A percentile compares a stretch with the other conserved stretches of the same genome.
These are phyloP conservation scores for Phalloptychus januarius DNA, from an alignment of 2,797 vertebrate genomes.

Conservation along the genomic window DNA sequence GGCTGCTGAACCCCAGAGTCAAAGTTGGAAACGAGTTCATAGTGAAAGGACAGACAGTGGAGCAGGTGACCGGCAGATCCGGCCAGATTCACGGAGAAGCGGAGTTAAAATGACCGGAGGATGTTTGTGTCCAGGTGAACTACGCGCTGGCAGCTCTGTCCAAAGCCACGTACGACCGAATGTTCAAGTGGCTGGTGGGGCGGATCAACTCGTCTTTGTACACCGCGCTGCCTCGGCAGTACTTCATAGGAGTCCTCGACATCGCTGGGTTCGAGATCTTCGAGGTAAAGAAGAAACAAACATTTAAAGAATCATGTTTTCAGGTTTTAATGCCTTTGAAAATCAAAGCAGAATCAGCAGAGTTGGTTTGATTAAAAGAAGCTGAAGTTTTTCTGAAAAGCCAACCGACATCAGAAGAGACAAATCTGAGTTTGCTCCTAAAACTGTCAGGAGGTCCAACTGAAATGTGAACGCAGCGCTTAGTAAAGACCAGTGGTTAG, in stretches of 20 bases:
- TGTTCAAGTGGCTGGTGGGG: slow-evolving; percentile 94
- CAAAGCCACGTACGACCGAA: slow-evolving; percentile 92
- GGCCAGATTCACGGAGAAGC: neutral
- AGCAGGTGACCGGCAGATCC: slow-evolving; percentile 84
- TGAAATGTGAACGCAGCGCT: too few species aligned
- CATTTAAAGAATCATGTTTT: neutral
- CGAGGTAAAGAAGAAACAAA: slow-evolving; percentile 69
- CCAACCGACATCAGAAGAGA: too few species aligned
- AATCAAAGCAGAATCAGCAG: neutral
- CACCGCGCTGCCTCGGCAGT: slow-evolving; percentile 86
- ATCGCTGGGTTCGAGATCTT: slow-evolving; percentile 91
- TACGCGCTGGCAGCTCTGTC: slow-evolving; percentile 90
- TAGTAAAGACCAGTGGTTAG: too few species aligned
- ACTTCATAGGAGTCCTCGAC: slow-evolving; percentile 89
- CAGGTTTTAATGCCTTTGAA: neutral
- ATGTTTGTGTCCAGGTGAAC: slow-evolving; percentile 78
- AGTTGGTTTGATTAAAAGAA: too few species aligned
- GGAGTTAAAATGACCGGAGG: neutral
- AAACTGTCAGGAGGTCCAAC: too few species aligned
- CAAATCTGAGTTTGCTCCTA: too few species aligned
- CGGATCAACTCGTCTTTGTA: slow-evolving; percentile 91
- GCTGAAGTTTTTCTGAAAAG: neutral
- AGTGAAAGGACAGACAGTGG: slow-evolving; percentile 92
- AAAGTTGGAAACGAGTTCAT: slow-evolving; percentile 93
- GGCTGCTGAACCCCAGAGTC: slow-evolving; percentile 91